Evolutionary conservation across 2,113 vertebrate genomes (phyloP).

Genomic region (Eretmochelys imbricata): DNA sequence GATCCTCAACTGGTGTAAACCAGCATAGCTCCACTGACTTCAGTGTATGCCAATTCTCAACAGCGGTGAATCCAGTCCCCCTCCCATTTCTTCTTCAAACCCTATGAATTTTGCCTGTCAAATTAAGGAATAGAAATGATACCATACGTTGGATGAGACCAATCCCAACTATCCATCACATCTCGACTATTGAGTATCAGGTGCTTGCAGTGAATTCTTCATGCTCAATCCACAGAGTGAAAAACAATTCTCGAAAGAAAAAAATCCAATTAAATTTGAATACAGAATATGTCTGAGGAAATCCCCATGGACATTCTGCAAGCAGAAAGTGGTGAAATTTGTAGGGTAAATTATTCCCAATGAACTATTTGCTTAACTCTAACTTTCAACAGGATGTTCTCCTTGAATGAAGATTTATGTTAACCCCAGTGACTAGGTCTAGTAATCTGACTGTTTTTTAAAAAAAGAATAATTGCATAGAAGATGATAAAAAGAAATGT

Average conservation of each 20-base stretch:
- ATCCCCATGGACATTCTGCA: not conserved
- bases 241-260: slow-evolving; percentile 11
- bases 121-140: not conserved
- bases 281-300: not conserved
- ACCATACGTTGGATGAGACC: not conserved
- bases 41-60: not conserved
- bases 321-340: not conserved
- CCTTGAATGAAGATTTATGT: not conserved
- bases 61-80: not conserved
- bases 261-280: not conserved
- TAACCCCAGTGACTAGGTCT: not conserved
- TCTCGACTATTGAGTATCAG: not conserved
- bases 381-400: slow-evolving; percentile 8
- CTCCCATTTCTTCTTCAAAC: not conserved
- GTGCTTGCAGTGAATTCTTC: not conserved
- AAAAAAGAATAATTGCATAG: not conserved
- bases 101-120: not conserved
- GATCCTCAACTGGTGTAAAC: not conserved
- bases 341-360: not conserved
- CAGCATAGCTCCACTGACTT: not conserved
- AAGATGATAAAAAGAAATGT: not conserved
- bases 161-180: not conserved
- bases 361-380: not conserved
- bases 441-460: not conserved
- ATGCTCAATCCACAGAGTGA: not conserved